Conservation (phyloP, 2,888 invertebrate species). For the Noctuana brunneofusca region DNA sequence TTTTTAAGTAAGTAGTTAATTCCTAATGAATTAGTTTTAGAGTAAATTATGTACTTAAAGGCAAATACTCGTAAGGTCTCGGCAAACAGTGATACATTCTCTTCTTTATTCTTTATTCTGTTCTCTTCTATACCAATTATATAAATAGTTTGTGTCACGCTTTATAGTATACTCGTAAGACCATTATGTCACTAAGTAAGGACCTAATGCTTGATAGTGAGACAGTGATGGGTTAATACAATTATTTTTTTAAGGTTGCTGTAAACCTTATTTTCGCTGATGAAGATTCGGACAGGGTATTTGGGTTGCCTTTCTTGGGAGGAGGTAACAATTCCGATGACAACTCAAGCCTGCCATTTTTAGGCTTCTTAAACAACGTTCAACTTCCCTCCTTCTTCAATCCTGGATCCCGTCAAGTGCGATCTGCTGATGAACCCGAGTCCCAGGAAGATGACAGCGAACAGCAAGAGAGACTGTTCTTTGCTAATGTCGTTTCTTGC, state of each 20-base stretch:
- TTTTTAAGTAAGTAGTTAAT: no score
- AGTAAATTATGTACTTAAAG: no score
- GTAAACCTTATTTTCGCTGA: conserved; percentile 46
- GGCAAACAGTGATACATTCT: no score
- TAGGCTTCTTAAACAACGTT: conserved; percentile 2
- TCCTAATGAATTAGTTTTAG: no score
- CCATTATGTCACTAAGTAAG: no score
- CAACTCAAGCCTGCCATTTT: not conserved
- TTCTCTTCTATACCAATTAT: not conserved
- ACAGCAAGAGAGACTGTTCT: conserved; percentile 42
- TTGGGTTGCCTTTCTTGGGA: conserved; percentile 4
- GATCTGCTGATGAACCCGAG: conserved; percentile 15
- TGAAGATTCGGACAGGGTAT: conserved; percentile 36
- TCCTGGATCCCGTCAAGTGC: conserved; percentile 13
- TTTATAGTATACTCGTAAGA: no score
- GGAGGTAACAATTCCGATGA: not conserved
- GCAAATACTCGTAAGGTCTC: no score
- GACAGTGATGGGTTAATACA: no score
- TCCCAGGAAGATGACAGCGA: conserved; percentile 29
- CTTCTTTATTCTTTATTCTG: no score
- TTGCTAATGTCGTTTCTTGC: conserved; percentile 39
- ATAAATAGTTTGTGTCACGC: no score
- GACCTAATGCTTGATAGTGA: conserved; percentile 7
- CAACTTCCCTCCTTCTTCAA: conserved; percentile 6
- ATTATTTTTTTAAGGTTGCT: conserved; percentile 41